Evolutionary conservation across 1,140 invertebrate genomes (phyloP).

Genomic region (Caenorhabditis briggsae): DNA sequence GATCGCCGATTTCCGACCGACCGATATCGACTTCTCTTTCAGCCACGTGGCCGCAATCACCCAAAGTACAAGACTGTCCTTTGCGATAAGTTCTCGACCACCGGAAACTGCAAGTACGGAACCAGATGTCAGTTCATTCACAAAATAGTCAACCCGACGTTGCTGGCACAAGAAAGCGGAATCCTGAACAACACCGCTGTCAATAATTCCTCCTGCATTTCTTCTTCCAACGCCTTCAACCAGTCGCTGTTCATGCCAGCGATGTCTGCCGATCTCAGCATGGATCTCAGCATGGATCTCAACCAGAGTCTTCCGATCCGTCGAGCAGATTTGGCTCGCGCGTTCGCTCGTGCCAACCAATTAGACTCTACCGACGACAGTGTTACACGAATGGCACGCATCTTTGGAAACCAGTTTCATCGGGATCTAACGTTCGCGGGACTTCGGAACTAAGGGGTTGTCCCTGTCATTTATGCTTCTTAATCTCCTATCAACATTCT

Average conservation of each 20-base stretch:
- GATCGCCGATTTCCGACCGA: neutral
- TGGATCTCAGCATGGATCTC: constrained; percentile 26
- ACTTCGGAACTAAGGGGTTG: neutral
- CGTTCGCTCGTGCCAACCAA: constrained; percentile 10
- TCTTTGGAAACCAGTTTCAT: constrained; percentile 17
- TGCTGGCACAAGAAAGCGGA: constrained; percentile 7
- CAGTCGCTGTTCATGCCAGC: constrained; percentile 23
- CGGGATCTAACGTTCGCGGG: neutral
- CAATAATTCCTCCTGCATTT: neutral
- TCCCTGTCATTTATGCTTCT: neutral
- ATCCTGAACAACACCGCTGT: neutral
- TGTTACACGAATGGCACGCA: neutral
- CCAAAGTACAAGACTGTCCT: constrained; percentile 64
- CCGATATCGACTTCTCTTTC: constrained; percentile 10
- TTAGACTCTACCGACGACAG: neutral
- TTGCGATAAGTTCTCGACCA: constrained; percentile 57
- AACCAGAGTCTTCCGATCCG: constrained; percentile 34
- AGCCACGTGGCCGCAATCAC: constrained; percentile 67
- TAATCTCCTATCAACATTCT: neutral
- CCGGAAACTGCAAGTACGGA: constrained; percentile 60
- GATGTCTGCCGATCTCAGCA: neutral
- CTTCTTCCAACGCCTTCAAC: neutral
- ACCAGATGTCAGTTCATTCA: constrained; percentile 55
- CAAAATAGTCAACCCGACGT: neutral
- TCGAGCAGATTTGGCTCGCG: constrained; percentile 4